These are phyloP conservation scores for Pampusana beccarii DNA, from an alignment of 2,113 vertebrate species.

Conservation along the genomic window DNA sequence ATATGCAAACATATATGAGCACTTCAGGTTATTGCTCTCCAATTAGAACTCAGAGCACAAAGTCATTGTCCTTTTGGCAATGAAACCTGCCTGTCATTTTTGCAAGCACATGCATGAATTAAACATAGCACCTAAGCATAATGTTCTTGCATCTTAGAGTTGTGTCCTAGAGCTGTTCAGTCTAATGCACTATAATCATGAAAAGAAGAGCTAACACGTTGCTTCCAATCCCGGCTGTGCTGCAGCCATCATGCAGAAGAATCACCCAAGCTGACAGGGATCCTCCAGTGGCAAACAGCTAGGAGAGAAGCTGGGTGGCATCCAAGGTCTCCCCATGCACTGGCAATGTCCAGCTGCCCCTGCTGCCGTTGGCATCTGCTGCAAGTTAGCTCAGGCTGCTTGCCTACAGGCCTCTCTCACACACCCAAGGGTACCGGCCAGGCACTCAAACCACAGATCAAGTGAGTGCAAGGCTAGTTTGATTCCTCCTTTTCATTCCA, in stretches of 20 bases:
- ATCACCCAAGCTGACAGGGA: neutral
- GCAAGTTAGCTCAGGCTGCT: neutral
- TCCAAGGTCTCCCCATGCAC: neutral
- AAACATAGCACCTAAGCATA: slow-evolving; percentile 29
- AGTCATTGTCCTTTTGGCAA: neutral
- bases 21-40: neutral
- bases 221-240: neutral
- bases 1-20: neutral
- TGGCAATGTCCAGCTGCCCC: neutral
- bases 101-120: slow-evolving; percentile 14
- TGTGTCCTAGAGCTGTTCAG: neutral
- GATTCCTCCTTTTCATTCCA: neutral
- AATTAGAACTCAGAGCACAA: neutral
- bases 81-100: slow-evolving; percentile 33
- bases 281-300: neutral
- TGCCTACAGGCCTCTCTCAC: neutral
- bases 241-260: neutral
- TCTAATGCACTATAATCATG: neutral
- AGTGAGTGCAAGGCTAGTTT: neutral
- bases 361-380: neutral
- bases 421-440: neutral
- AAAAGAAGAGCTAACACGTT: neutral
- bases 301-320: neutral
- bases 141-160: neutral
- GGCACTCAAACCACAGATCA: neutral